These are phyloP conservation scores for Hippopotamus amphibius DNA, from an alignment of 2,113 vertebrate genomes.

Conservation along the genomic window DNA sequence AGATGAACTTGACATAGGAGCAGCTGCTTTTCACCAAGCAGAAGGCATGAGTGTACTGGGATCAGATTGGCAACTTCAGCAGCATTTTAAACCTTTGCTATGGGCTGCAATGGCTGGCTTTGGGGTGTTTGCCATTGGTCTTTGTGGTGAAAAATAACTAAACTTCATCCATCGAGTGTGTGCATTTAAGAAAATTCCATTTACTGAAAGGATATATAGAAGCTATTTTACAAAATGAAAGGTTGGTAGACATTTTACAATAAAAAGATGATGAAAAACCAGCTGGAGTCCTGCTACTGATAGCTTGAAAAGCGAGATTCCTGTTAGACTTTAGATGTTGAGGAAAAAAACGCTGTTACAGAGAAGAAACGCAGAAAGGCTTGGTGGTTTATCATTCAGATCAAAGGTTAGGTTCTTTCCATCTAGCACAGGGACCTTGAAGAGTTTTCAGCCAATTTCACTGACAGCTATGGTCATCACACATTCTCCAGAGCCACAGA, in stretches of 20 bases:
- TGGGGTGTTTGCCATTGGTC: not conserved
- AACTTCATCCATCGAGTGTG: not conserved
- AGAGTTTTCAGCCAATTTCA: not conserved
- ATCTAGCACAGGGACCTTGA: not conserved
- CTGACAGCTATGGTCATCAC: too few species aligned
- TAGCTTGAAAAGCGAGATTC: not conserved
- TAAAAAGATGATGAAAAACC: not conserved
- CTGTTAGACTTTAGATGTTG: not conserved
- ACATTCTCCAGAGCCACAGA: not conserved
- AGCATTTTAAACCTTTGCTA: not conserved
- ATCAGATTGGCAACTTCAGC: not conserved
- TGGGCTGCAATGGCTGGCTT: not conserved
- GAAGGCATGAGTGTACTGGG: conserved; percentile 35
- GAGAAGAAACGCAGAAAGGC: not conserved
- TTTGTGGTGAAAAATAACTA: not conserved
- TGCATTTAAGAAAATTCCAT: not conserved
- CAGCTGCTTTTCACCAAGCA: conserved; percentile 71
- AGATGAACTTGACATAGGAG: conserved; percentile 49
- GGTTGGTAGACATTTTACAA: conserved; percentile 17
- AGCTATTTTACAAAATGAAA: conserved; percentile 30
- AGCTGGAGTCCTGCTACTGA: not conserved
- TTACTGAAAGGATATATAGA: not conserved
- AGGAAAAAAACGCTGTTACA: not conserved
- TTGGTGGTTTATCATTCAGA: not conserved
- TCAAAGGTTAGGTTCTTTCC: not conserved